A percentile compares a stretch with the other conserved stretches of the same genome.
Evolutionary conservation across 2,888 invertebrate species (phyloP).

Genomic region (Trachelus iudaicus): DNA sequence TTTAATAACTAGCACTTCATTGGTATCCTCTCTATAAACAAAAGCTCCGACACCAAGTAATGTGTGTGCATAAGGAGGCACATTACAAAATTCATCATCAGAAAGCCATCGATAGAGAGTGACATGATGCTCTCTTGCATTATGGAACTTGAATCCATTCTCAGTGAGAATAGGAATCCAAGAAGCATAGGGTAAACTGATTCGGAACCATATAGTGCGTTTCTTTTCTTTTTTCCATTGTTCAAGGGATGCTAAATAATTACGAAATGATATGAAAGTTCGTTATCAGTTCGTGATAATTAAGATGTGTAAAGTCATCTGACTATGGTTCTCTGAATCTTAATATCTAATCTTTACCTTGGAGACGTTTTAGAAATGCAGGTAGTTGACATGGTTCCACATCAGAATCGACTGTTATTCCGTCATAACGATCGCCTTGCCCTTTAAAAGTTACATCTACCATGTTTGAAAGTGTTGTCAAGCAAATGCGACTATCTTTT

Average conservation of each 20-base stretch:
- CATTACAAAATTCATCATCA: conserved; percentile 70
- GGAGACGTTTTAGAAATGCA: conserved; percentile 69
- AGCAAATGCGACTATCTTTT: background rate
- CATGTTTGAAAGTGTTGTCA: background rate
- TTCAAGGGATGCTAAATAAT: conserved; percentile 74
- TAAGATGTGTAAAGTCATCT: conserved; percentile 2
- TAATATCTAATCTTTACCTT: conserved; percentile 66
- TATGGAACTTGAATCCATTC: conserved; percentile 89
- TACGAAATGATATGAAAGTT: conserved; percentile 14
- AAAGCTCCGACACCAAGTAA: conserved; percentile 87
- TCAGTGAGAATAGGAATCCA: conserved; percentile 82
- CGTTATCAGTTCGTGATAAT: conserved; percentile 8
- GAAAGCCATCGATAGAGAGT: conserved; percentile 88
- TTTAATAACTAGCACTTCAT: conserved; percentile 83
- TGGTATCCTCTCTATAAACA: conserved; percentile 78
- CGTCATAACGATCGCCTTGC: conserved; percentile 75
- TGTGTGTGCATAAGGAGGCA: conserved; percentile 86
- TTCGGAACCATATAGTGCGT: conserved; percentile 85
- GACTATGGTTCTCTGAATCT: background rate
- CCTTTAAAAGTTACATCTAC: conserved; percentile 65
- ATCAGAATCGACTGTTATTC: conserved; percentile 77
- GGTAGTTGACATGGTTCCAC: conserved; percentile 69
- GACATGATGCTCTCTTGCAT: conserved; percentile 82
- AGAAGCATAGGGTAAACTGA: conserved; percentile 75
- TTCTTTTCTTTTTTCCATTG: conserved; percentile 75